Percentiles rank a stretch among this genome's conserved stretches.
Evolutionary conservation across 37 sponge, comb jelly and placozoan genomes (phyloP).

Genomic region (Spongilla lacustris): DNA sequence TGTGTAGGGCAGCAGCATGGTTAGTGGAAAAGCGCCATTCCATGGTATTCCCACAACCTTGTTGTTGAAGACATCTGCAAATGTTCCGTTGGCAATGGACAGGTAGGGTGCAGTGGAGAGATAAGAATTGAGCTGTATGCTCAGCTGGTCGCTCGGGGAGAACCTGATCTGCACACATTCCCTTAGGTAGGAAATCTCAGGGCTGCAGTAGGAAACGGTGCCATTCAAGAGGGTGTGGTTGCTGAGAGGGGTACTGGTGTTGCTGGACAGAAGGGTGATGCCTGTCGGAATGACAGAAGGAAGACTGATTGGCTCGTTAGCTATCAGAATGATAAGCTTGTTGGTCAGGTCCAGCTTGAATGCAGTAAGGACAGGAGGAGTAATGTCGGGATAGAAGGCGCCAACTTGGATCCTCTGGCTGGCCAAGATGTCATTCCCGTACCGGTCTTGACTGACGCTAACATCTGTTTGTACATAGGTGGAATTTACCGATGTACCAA

Average conservation of each 20-base stretch:
- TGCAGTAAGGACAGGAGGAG: conserved; percentile 50
- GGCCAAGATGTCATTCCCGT: conserved; percentile 36
- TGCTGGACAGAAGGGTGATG: conserved; percentile 68
- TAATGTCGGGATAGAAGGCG: conserved; percentile 63
- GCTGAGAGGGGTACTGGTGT: conserved; percentile 21
- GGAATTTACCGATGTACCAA: conserved; percentile 51
- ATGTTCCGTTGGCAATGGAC: conserved; percentile 62
- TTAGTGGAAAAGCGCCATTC: conserved; percentile 34
- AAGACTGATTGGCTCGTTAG: conserved; percentile 85
- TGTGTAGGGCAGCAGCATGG: conserved; percentile 19
- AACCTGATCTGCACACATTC: conserved; percentile 59
- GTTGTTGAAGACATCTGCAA: conserved; percentile 79
- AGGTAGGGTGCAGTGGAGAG: conserved; percentile 33
- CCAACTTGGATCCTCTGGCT: conserved; percentile 50
- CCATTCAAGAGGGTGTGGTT: conserved; percentile 69
- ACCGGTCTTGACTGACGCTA: conserved; percentile 74
- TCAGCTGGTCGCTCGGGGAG: conserved; percentile 61
- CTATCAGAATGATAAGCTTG: conserved; percentile 71
- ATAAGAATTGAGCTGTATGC: conserved; percentile 56
- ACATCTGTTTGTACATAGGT: conserved; percentile 65
- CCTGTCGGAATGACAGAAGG: conserved; percentile 65
- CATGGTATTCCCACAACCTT: conserved; percentile 45
- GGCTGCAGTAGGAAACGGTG: conserved; percentile 47
- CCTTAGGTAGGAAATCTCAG: conserved; percentile 48
- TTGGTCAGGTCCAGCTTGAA: conserved; percentile 56